Evolutionary conservation across 2,888 invertebrate species (phyloP).

Genomic region (Drosophila tripunctata): DNA sequence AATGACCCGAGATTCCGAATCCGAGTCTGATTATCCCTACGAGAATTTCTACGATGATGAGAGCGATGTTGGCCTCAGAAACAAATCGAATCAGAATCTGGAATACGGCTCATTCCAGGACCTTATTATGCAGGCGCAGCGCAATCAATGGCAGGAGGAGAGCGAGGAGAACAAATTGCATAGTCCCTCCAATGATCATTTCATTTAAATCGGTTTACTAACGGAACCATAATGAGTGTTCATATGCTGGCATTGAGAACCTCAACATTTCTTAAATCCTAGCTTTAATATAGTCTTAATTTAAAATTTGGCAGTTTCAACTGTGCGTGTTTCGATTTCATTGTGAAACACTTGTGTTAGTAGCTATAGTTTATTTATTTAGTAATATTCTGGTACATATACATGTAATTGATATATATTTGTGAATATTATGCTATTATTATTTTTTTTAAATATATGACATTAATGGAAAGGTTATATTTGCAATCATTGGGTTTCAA

Average conservation of each 20-base stretch:
- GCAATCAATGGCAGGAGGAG: conserved; percentile 68
- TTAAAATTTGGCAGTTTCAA: conserved; percentile 19
- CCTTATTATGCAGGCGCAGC: conserved; percentile 73
- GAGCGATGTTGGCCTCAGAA: conserved; percentile 62
- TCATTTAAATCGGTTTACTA: conserved; percentile 42
- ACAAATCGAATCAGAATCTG: conserved; percentile 64
- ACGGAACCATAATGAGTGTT: conserved; percentile 50
- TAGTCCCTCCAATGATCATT: conserved; percentile 54
- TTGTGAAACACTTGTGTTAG: conserved; percentile 8
- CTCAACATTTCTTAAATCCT: background rate
- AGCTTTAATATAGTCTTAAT: background rate
- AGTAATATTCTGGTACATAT: conserved; percentile 4
- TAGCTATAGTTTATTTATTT: conserved; percentile 17
- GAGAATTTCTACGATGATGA: conserved; percentile 79
- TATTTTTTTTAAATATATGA: background rate
- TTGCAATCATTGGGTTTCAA: no score
- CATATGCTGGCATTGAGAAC: conserved; percentile 68
- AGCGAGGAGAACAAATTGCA: conserved; percentile 72
- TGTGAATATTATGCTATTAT: conserved; percentile 1
- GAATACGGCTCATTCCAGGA: conserved; percentile 80
- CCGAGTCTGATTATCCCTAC: conserved; percentile 67
- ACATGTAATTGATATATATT: conserved; percentile 8
- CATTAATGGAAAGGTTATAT: no score
- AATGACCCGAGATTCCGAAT: conserved; percentile 40
- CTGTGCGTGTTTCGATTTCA: conserved; percentile 5